Percentiles rank a stretch among this genome's conserved stretches.
Evolutionary conservation across 2,113 vertebrate genomes (phyloP).

Genomic region (Ginglymostoma cirratum): DNA sequence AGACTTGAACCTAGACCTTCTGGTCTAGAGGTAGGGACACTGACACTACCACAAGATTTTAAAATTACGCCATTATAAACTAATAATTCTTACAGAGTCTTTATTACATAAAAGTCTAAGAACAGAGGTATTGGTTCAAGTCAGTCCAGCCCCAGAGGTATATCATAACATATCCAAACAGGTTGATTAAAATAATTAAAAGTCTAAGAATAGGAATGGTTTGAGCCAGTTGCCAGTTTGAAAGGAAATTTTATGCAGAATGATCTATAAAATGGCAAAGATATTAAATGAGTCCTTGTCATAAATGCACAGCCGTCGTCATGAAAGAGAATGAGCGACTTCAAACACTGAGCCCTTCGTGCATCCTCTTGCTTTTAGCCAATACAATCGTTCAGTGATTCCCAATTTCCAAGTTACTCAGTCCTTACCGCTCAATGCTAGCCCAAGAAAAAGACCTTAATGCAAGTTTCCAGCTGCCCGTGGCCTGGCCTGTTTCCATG

Average conservation of each 20-base stretch:
- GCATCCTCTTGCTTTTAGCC: neutral
- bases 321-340: neutral
- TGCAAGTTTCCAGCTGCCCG: neutral
- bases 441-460: neutral
- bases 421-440: neutral
- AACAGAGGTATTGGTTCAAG: too few species aligned
- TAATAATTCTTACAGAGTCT: neutral
- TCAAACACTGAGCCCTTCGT: neutral
- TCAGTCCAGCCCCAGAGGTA: too few species aligned
- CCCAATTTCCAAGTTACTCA: neutral
- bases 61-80: neutral
- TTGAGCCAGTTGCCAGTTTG: too few species aligned
- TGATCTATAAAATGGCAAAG: too few species aligned
- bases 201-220: neutral
- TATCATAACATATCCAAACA: too few species aligned
- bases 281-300: too few species aligned
- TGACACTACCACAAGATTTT: too few species aligned
- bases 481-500: constrained; percentile 3
- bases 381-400: neutral
- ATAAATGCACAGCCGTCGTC: too few species aligned
- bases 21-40: too few species aligned
- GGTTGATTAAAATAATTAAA: neutral
- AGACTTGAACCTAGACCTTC: too few species aligned
- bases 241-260: too few species aligned
- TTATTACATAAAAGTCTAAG: too few species aligned